Base-by-base conservation (phyloP, 2,888 invertebrate genomes). In the Calliphora vomitoria region DNA sequence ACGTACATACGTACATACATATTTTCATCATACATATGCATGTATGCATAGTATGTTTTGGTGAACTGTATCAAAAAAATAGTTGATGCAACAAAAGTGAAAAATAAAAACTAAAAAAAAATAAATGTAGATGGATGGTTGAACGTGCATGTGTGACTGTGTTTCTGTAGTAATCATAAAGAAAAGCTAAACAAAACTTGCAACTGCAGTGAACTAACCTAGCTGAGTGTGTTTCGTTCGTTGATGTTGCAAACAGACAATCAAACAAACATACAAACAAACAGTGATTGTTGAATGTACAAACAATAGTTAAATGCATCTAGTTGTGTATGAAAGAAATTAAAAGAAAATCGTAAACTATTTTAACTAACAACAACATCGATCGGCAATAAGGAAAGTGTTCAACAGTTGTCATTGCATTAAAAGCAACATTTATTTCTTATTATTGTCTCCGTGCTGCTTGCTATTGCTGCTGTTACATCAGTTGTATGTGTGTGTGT, bases 371-470 rank as follows among this genome's bases (percentile, higher is more conserved):
- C 66, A 82, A 78, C 69, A 68, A 60, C 68, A 86, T 69, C 53
- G 3, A 82, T 58, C 58, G 72, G 41, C 82, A 75, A 80, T 68
- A 86, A 86, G 38, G 71, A 84, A 84, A 84, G 87, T 87, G 78
- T 78, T 66, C 83, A 84, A 69, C 86, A 83, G 85, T 88, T 89
- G 89, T 85, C 86, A 86, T 88, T 88, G 89, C 88, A 89, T 87
- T 86, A 78, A 85, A 87, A 74, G 55, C 82, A 87, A 66, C 76
- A 78, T 68, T 74, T 74, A 66, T 20, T 79, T 68, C 38, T 53
- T 84, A 68, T 78, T 80, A 74, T 50, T 53, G 53, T 8, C 41
- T 38, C 62, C n/a, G 25, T 72, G 81, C 64, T 55, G 44, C 35
- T 13, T 44, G 35, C 35, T 35, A 35, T 6, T 55, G 55, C 72